Evolutionary conservation across 2,888 invertebrate species (phyloP), one percentile per base, ranked within the genome.

Genomic region (Oxycera nigricornis): DNA sequence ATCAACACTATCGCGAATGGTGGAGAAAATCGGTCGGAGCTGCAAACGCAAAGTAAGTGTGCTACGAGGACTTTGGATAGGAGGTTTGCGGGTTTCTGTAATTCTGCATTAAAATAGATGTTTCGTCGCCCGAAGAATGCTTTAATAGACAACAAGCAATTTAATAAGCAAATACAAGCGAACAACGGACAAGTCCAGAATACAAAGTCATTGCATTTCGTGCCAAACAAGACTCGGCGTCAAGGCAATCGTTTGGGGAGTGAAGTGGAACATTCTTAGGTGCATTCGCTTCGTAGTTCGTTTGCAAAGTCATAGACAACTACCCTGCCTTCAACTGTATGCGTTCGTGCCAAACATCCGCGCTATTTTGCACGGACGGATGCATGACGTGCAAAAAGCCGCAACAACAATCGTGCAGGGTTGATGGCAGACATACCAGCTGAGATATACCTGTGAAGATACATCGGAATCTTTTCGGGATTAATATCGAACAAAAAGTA

Each of bases 251-350:
- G 22, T 46, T 46, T 17, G 70, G 55, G 31, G 30, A 31, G 70
- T 20, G 55, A 70, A 31, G 70, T 70, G 70, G 52, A 70, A 70
- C 30, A 55, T 70, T 70, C 70, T 70, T 52, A 70, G 70, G 55
- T 70, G 70, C 70, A 70, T 30, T 70, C 50, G 22, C 9, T 22
- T 35, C 17, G 35, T n/a, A 41, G 41, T 70, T 46, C 41, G 41
- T 46, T 46, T 17, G 55, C 11, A 20, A 3, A 31, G 52, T 6
- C 59, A 59, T 26, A 28, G 28, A 28, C 59, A 59, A 59, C 30
- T 30, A n/a, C n/a, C n/a, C 24, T 28, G 17, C 59, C 59, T 59
- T 59, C 59, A 59, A 59, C 59, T 67, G 67, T 67, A 55, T 70
- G 70, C 22, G 70, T 55, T 52, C 22, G 65, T 65, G 65, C 41